A percentile compares a stretch with the other conserved stretches of the same genome.
Conservation (phyloP, 2,113 vertebrate genomes). For the Rhinopithecus roxellana region DNA sequence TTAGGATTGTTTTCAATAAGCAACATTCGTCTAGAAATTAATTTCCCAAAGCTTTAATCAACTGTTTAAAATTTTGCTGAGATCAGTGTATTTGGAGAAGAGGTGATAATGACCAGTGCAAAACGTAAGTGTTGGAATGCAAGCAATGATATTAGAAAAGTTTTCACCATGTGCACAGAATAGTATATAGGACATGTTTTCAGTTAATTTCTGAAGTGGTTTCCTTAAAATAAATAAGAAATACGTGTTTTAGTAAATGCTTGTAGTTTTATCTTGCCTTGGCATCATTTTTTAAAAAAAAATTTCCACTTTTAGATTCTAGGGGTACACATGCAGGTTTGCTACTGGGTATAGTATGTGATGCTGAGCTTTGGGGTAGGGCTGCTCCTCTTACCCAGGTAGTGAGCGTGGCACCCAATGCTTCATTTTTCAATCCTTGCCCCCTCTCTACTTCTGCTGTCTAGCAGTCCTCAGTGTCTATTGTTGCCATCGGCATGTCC, state of each 20-base stretch:
- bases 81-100: background rate
- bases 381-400: too few species aligned
- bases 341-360: too few species aligned
- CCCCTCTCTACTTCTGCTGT: too few species aligned
- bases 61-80: background rate
- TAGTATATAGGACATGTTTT: background rate
- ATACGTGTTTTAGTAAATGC: background rate
- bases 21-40: background rate
- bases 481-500: too few species aligned
- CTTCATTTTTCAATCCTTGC: too few species aligned
- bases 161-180: background rate
- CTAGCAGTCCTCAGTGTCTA: too few species aligned
- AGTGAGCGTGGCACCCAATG: too few species aligned
- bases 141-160: background rate
- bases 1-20: background rate
- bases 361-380: too few species aligned
- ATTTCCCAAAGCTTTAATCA: background rate
- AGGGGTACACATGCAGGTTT: too few species aligned
- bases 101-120: background rate
- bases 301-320: too few species aligned
- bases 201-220: background rate
- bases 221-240: background rate
- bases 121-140: background rate
- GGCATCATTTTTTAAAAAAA: too few species aligned
- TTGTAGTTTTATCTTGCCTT: background rate